These are phyloP conservation scores for Paguma larvata DNA, from an alignment of 2,797 vertebrate species.

Conservation along the genomic window DNA sequence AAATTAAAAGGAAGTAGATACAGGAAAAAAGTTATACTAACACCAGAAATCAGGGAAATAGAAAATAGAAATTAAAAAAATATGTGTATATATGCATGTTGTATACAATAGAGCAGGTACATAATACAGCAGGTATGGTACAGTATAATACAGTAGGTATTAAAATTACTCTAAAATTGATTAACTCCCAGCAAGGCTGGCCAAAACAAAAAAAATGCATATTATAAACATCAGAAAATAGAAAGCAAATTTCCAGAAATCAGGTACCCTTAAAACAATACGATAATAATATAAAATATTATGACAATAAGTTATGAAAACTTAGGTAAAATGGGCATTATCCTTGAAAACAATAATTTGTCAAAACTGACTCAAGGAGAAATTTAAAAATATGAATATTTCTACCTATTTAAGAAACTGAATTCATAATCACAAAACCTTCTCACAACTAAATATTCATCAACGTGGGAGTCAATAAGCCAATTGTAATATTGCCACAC, in stretches of 20 bases:
- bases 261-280: neutral
- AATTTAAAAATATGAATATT: neutral
- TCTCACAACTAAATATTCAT: neutral
- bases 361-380: neutral
- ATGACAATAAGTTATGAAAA: neutral
- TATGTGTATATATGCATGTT: no score
- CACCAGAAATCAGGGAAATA: neutral
- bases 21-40: neutral
- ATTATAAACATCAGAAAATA: constrained; percentile 9
- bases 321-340: neutral
- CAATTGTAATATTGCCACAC: neutral
- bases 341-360: neutral
- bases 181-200: neutral
- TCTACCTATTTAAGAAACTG: neutral
- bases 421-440: neutral
- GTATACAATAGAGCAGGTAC: no score
- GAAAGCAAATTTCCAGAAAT: neutral
- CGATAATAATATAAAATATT: neutral
- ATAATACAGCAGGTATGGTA: no score
- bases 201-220: neutral
- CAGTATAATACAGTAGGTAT: neutral
- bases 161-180: neutral
- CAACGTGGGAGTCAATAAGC: neutral
- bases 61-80: neutral
- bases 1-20: neutral